Evolutionary conservation across 2,888 invertebrate genomes (phyloP).

Genomic region (Copidosoma aretas): DNA sequence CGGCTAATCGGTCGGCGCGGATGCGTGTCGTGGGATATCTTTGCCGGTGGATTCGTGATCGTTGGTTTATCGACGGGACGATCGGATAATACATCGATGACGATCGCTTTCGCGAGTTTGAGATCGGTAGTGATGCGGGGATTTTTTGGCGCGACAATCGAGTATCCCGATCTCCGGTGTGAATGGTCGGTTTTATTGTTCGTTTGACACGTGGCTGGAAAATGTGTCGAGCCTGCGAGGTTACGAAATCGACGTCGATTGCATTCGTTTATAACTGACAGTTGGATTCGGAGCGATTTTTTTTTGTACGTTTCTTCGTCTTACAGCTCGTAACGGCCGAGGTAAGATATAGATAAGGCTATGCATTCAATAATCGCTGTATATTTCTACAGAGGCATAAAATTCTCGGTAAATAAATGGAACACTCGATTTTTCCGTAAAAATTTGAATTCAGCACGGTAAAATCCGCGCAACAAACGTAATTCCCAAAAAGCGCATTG

Average conservation of each 20-base stretch:
- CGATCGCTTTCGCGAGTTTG: background rate
- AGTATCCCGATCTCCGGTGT: constrained; percentile 9
- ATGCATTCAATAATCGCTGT: background rate
- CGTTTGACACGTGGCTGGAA: background rate
- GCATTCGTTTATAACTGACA: background rate
- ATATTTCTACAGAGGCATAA: too few species aligned
- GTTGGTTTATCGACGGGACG: too few species aligned
- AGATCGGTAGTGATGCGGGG: background rate
- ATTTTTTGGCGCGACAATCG: background rate
- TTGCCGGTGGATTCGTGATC: constrained; percentile 1
- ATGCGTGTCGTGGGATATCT: constrained; percentile 10
- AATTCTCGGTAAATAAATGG: too few species aligned
- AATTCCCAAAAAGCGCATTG: too few species aligned
- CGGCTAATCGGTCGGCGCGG: constrained; percentile 10
- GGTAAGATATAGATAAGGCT: background rate
- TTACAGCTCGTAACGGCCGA: background rate
- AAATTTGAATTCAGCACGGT: too few species aligned
- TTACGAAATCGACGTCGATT: constrained; percentile 1
- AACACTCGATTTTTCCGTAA: too few species aligned
- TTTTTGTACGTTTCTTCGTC: too few species aligned
- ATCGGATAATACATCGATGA: constrained; percentile 1
- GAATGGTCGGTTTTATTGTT: constrained; percentile 12
- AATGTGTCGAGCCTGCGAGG: constrained; percentile 17
- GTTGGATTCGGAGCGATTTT: background rate
- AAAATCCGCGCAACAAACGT: too few species aligned